Evolutionary conservation across 2,797 vertebrate genomes (phyloP), one percentile per base, ranked within the genome.

Genomic region (Hemibagrus guttatus): DNA sequence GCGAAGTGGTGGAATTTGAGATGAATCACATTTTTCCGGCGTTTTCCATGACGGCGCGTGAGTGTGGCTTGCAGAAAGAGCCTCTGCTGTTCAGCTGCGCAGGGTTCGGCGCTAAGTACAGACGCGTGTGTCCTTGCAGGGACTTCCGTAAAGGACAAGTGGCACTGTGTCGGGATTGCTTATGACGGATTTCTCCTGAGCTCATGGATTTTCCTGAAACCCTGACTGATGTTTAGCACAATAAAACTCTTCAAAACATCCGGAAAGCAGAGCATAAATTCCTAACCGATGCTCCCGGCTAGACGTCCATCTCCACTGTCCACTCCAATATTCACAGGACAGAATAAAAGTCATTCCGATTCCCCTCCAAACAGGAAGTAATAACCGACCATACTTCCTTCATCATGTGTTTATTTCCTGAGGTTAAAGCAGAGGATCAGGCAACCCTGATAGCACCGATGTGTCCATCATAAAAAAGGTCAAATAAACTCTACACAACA

Each of bases 1-100:
- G 98, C 1, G 97, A 97, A 71, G 97, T 95, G 85, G 92, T 97
- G 0, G 98, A 99, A 92, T 94, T 90, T 0, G 97, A 98, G 94
- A 96, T 96, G 95, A 98, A 96, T 94, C 98, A 99, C 79, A 94
- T 99, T 87, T 97, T 97, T 90, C 98, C 98, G 0, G 98, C 97
- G 0, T 96, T 98, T 84, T 96, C 96, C 0, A 94, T 93, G 82
- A 93, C 94, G 0, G 95, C 95, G 28, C 95, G 86, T 0, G 97
- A 98, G 91, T 99, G 98, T 89, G 95, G 95, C 92, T 95, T 99
- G 81, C 98, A 99, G 95, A 97, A 96, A 91, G 97, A 99, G 80
- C 95, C 96, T 0, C 93, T 99, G 90, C 95, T 99, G 74, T 99
- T 97, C 94, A 99, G 98, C 94, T 99, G 98, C 0, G 97, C 98